Base-by-base conservation (phyloP, 1,140 invertebrate species). In the Mylabris phalerata region DNA sequence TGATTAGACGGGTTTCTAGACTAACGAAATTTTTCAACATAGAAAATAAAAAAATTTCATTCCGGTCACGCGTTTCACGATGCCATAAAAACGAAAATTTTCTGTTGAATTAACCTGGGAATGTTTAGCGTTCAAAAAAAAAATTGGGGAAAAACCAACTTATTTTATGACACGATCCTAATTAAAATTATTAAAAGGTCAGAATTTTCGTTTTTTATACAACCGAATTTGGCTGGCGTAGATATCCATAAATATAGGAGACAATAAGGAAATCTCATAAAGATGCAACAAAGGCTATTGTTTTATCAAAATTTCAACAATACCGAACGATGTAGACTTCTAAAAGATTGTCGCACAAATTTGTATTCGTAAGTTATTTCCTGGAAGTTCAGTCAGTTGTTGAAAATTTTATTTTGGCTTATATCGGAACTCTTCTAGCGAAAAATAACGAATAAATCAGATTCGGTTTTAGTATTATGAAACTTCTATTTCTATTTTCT, bases 11-110 rank as follows among this genome's bases (percentile, higher is more conserved):
- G 32, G 4, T 32, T 7, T 32, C 32, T 32, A 5, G 2, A 7
- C 7, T 4, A 32, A 32, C 4, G 32, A 32, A 32, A 32, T 32
- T 7, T 32, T 7, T 32, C 32, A 32, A 32, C 32, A 7, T 32
- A 32, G 4, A 32, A 32, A 32, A 32, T 5, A 32, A 32, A 32
- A 32, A 32, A 32, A 7, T 32, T 24, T 40, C 48, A 56, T 56
- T 56, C 55, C 24, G 41, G 55, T 56, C 55, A 56, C 55, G 55
- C 47, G 19, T 56, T 56, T 56, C 44, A 56, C 48, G 55, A 57
- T 48, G 55, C 55, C 47, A 55, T 56, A 56, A 48, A 56, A 57
- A 32, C 7, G 32, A 32, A 32, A 32, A 32, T 32, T 32, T 4
- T 7, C 32, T 32, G 32, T 32, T 32, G 32, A 19, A 19, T 19